Evolutionary conservation across 2,797 vertebrate species (phyloP), one percentile per base, ranked within the genome.

Genomic region (Acropternis orthonyx): DNA sequence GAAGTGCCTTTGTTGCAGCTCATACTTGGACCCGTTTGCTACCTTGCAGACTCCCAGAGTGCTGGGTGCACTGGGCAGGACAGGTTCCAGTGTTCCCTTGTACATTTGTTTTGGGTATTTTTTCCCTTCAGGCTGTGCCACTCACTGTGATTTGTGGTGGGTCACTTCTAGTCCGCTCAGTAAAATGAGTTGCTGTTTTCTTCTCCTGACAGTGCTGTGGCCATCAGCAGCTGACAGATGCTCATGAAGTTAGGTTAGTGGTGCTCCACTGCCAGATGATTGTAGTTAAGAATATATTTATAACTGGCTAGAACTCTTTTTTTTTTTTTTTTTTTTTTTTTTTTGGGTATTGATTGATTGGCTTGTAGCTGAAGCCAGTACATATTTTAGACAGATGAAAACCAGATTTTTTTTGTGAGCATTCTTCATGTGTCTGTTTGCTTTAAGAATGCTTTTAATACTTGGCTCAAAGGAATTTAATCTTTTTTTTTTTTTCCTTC

Each of bases 391-490:
- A 73, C 81, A 95, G 91, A 97, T 97, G 96, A 97, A 89, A 96
- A 97, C 1, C 96, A 98, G 96, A 96, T 91, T 96, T 91, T 96
- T 91, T 91, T 85, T 76, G 88, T 92, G 91, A 68, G 88, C 94
- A 86, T 97, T 97, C 87, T 89, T 96, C 93, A 93, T 95, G 23
- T 68, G 85, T 93, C 91, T 92, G 27, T 85, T 93, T 96, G 80
- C 88, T 92, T 92, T 92, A 95, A 97, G 95, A 97, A 97, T 97
- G 96, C 95, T 98, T 97, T 97, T 96, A 97, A 96, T 95, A 92
- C 78, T 97, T 96, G 92, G 92, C 96, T 84, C 26, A 89, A 49
- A 88, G 84, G 79, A 92, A 82, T 63, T 88, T 44, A 75, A 71
- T 93, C 16, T 65, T 32, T 77, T 87, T 92, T 79, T 37, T 37